Conservation (phyloP, 2,888 invertebrate species). For the Melanargia galathea region DNA sequence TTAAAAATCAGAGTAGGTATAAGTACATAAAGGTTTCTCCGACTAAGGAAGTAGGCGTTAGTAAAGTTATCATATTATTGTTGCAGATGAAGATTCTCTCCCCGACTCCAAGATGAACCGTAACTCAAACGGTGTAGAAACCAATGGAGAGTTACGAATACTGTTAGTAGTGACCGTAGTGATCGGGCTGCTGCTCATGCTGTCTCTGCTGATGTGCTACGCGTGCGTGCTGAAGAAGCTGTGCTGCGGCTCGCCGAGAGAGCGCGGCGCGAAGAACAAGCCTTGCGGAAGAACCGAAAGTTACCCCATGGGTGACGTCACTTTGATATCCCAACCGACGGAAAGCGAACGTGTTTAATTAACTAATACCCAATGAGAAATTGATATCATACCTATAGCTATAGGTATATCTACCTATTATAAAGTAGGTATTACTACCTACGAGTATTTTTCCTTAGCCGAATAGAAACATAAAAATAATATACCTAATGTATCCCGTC, state of each 20-base stretch:
- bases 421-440: no score
- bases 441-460: no score
- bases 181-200: slow-evolving; percentile 83
- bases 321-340: slow-evolving; percentile 83
- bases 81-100: slow-evolving; percentile 38
- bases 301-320: slow-evolving; percentile 83
- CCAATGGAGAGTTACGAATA: slow-evolving; percentile 82
- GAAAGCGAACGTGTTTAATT: slow-evolving; percentile 80
- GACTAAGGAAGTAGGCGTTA: no score
- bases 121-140: slow-evolving; percentile 62
- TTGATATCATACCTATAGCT: not conserved
- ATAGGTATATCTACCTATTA: no score
- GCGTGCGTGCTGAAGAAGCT: slow-evolving; percentile 85
- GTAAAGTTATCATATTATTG: slow-evolving; percentile 28
- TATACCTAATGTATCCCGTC: not conserved
- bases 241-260: slow-evolving; percentile 81
- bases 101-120: slow-evolving; percentile 62
- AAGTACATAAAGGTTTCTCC: no score
- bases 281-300: slow-evolving; percentile 74
- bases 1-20: no score
- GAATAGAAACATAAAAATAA: no score
- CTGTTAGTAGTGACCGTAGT: slow-evolving; percentile 83
- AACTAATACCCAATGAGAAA: no score
- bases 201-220: slow-evolving; percentile 85
- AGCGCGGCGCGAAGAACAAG: slow-evolving; percentile 69